These are phyloP conservation scores for Pardalotus punctatus DNA, from an alignment of 2,113 vertebrate genomes.

Conservation along the genomic window DNA sequence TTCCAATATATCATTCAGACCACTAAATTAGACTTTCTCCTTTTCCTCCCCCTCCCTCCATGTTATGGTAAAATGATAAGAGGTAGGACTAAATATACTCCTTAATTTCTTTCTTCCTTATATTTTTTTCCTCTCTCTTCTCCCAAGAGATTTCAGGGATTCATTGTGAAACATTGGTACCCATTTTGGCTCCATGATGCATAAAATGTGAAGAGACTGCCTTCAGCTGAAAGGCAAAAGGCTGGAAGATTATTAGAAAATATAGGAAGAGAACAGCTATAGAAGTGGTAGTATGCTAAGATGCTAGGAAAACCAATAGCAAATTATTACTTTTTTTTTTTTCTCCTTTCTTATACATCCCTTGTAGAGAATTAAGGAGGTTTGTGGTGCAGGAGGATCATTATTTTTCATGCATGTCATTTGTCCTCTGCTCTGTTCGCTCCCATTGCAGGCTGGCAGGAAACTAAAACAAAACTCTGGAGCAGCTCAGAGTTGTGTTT, in stretches of 20 bases:
- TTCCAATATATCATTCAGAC: neutral
- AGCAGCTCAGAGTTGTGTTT: neutral
- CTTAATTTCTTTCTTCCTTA: neutral
- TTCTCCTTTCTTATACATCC: neutral
- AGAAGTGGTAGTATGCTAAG: rapidly evolving
- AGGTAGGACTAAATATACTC: neutral
- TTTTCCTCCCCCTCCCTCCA: neutral
- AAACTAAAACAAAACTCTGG: neutral
- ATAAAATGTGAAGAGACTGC: neutral
- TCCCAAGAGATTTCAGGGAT: neutral
- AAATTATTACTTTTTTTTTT: neutral
- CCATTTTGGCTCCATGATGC: neutral
- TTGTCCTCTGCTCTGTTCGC: neutral
- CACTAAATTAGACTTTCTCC: neutral
- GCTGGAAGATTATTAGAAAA: neutral
- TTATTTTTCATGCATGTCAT: neutral
- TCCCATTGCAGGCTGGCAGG: neutral
- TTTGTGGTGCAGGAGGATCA: neutral
- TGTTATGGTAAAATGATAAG: neutral
- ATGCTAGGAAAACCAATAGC: neutral
- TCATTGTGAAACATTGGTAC: neutral
- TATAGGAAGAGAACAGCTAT: neutral
- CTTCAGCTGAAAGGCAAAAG: neutral
- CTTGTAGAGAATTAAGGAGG: neutral
- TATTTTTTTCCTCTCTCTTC: neutral